These are phyloP conservation scores for Tachycineta bicolor DNA, from an alignment of 2,113 vertebrate genomes.

Conservation along the genomic window DNA sequence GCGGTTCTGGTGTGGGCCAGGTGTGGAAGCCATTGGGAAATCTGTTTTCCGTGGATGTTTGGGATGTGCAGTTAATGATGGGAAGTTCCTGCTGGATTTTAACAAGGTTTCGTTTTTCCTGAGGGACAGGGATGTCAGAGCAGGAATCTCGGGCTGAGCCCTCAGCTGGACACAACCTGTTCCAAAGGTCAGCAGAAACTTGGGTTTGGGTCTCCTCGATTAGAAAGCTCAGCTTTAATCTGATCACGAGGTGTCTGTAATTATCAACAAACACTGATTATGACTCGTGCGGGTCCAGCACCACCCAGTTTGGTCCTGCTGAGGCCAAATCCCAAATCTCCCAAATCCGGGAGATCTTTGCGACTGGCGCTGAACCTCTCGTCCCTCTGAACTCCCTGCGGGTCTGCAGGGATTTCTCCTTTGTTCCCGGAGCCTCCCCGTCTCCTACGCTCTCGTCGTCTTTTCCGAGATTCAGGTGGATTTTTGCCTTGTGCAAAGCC, in stretches of 20 bases:
- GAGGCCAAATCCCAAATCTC: neutral
- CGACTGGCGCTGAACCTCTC: accelerated
- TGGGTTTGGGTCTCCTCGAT: neutral
- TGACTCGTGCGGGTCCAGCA: neutral
- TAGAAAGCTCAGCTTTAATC: neutral
- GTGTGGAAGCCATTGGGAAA: neutral
- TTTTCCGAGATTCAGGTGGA: no score
- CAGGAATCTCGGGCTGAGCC: neutral
- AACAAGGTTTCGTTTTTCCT: neutral
- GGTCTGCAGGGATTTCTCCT: neutral
- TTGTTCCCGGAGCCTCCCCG: neutral
- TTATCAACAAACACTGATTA: neutral
- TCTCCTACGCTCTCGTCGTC: no score
- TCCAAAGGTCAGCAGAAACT: neutral
- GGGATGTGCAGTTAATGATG: neutral
- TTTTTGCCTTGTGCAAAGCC: no score
- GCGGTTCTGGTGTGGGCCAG: neutral
- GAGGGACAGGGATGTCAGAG: accelerated
- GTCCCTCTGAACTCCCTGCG: accelerated
- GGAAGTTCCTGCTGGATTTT: neutral
- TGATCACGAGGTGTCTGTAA: neutral
- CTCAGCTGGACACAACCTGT: accelerated
- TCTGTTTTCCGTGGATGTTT: accelerated
- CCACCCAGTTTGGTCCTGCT: neutral
- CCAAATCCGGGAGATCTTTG: neutral